These are phyloP conservation scores for Sandelia bainsii DNA, from an alignment of 2,797 vertebrate species.

Conservation along the genomic window DNA sequence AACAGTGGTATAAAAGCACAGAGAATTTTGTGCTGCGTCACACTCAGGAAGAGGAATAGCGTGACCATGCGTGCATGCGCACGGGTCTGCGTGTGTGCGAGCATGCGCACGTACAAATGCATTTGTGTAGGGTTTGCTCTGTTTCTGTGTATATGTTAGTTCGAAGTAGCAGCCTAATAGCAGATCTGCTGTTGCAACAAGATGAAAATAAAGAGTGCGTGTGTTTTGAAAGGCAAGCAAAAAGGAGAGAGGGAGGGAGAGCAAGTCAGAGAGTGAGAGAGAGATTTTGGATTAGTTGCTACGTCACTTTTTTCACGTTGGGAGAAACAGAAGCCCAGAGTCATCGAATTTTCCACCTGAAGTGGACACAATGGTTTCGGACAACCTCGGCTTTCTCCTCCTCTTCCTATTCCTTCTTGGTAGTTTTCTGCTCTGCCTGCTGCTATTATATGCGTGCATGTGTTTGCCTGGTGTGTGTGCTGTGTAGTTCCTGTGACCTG, in stretches of 20 bases:
- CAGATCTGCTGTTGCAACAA: conserved; percentile 88
- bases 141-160: conserved; percentile 61
- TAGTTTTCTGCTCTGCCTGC: conserved; percentile 77
- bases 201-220: conserved; percentile 76
- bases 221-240: conserved; percentile 68
- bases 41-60: conserved; percentile 87
- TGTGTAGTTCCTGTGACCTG: conserved; percentile 68
- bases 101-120: conserved; percentile 38
- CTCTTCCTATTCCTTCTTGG: conserved; percentile 79
- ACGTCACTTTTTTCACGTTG: conserved; percentile 90
- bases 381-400: conserved; percentile 76
- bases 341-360: conserved; percentile 82
- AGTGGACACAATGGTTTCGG: conserved; percentile 78
- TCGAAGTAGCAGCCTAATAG: conserved; percentile 88
- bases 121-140: conserved; percentile 65
- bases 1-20: conserved; percentile 85
- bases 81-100: conserved; percentile 41
- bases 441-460: conserved; percentile 44
- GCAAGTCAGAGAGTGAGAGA: conserved; percentile 69
- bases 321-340: conserved; percentile 83
- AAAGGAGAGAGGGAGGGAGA: conserved; percentile 83
- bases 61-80: conserved; percentile 57
- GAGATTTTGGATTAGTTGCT: conserved; percentile 87
- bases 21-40: conserved; percentile 99
- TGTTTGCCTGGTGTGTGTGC: conserved; percentile 39